Evolutionary conservation across 2,888 invertebrate genomes (phyloP).

Genomic region (Selenia dentaria): DNA sequence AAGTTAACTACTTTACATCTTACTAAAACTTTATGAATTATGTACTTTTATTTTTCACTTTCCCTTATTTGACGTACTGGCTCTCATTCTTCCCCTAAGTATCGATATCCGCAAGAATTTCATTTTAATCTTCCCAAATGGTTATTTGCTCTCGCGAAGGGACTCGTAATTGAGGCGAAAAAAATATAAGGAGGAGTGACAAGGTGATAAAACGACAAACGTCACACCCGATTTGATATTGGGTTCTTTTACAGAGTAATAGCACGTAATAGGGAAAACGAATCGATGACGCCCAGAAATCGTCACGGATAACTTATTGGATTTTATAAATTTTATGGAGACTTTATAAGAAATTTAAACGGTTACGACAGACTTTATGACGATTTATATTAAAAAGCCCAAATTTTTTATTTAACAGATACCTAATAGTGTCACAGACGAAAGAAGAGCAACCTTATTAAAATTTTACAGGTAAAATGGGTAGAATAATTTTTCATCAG

Average conservation of each 20-base stretch:
- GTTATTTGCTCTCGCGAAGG: slow-evolving; percentile 67
- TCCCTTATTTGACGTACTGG: slow-evolving; percentile 39
- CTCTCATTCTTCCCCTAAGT: slow-evolving; percentile 41
- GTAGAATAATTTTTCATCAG: slow-evolving; percentile 11
- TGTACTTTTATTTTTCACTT: slow-evolving; percentile 33
- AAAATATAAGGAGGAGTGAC: slow-evolving; percentile 73
- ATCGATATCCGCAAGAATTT: slow-evolving; percentile 67
- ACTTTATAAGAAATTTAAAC: slow-evolving; percentile 25
- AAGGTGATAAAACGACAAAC: slow-evolving; percentile 78
- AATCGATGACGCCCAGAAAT: slow-evolving; percentile 47
- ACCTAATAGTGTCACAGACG: slow-evolving; percentile 11
- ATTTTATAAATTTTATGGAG: slow-evolving; percentile 45
- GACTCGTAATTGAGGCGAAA: slow-evolving; percentile 70
- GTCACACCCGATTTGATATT: slow-evolving; percentile 73
- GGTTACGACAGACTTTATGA: slow-evolving; percentile 15
- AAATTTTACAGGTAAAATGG: background rate
- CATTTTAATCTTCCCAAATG: slow-evolving; percentile 69
- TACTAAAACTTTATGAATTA: slow-evolving; percentile 36
- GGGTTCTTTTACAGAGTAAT: slow-evolving; percentile 70
- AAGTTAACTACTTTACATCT: slow-evolving; percentile 35
- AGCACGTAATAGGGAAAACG: slow-evolving; percentile 44
- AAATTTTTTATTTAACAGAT: slow-evolving; percentile 3
- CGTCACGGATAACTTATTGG: slow-evolving; percentile 55
- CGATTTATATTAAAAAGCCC: slow-evolving; percentile 12
- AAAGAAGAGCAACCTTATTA: slow-evolving; percentile 8